A percentile compares a stretch with the other conserved stretches of the same genome.
These are phyloP conservation scores for Itoplectis maculator DNA, from an alignment of 2,888 invertebrate genomes.

Conservation along the genomic window DNA sequence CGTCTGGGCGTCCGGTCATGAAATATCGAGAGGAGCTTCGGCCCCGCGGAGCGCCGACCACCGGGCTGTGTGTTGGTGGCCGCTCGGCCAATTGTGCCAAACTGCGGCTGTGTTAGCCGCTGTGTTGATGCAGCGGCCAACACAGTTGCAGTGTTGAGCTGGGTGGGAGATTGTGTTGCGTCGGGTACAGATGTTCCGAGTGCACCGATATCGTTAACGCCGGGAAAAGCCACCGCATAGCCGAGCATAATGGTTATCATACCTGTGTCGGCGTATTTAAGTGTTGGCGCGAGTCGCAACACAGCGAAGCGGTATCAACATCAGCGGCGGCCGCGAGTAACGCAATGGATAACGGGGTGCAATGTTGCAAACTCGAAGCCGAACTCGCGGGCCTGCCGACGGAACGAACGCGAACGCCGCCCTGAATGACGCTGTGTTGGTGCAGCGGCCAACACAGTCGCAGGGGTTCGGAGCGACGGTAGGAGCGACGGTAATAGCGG, in stretches of 20 bases:
- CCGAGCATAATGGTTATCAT: conserved; percentile 49
- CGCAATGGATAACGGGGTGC: conserved; percentile 29
- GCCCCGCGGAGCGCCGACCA: conserved; percentile 42
- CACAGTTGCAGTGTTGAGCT: no score
- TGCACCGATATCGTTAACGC: conserved; percentile 38
- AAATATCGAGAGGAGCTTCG: conserved; percentile 66
- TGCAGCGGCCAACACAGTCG: conserved; percentile 17
- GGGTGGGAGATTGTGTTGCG: no score
- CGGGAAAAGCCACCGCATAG: conserved; percentile 33
- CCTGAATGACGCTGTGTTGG: conserved; percentile 17
- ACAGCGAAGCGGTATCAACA: no score
- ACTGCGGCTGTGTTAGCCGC: not conserved
- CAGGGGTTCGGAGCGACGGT: not conserved
- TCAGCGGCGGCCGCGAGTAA: no score
- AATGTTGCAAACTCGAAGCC: conserved; percentile 20
- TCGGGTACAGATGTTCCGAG: not conserved
- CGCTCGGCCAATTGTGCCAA: not conserved
- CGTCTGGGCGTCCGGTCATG: conserved; percentile 51
- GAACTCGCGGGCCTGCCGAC: conserved; percentile 1
- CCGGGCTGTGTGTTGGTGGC: conserved; percentile 1
- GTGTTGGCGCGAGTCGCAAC: conserved; percentile 40
- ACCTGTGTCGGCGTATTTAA: conserved; percentile 37
- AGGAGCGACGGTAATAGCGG: conserved; percentile 38
- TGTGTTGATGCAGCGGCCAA: no score
- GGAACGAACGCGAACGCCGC: conserved; percentile 26